Evolutionary conservation across 2,888 invertebrate genomes (phyloP).

Genomic region (Eutolmus rufibarbis): DNA sequence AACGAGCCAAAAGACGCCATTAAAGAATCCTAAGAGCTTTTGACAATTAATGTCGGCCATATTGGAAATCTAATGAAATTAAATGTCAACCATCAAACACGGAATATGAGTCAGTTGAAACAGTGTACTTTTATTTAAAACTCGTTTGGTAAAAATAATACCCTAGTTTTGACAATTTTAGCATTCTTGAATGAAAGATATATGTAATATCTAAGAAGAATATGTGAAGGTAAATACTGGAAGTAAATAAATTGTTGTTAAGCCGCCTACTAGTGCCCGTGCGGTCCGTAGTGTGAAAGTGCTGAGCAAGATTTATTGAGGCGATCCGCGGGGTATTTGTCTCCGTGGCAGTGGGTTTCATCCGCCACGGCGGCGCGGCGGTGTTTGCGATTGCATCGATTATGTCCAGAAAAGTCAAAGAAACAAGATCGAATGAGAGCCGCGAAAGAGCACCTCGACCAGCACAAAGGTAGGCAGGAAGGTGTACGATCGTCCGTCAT

Average conservation of each 20-base stretch:
- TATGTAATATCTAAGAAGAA: neutral
- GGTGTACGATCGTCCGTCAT: slow-evolving; percentile 5
- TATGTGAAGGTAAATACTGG: neutral
- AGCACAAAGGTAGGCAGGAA: neutral
- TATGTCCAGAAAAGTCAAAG: neutral
- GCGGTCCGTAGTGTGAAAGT: neutral
- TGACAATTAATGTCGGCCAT: no score
- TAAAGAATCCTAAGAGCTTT: no score
- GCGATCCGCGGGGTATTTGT: neutral
- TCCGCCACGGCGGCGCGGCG: neutral
- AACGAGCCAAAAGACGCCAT: no score
- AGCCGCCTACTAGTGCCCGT: neutral
- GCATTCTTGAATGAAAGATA: neutral
- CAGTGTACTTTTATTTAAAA: no score
- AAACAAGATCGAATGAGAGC: neutral
- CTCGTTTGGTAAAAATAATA: neutral
- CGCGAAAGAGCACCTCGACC: neutral
- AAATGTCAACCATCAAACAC: no score
- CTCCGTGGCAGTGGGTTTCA: neutral
- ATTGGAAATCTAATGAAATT: no score
- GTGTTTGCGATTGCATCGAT: neutral
- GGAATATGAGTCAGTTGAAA: no score
- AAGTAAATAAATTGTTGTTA: neutral
- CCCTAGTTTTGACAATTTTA: neutral
- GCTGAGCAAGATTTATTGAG: neutral